These are phyloP conservation scores for Tretioscincus oriximinensis DNA, from an alignment of 2,113 vertebrate genomes.

Conservation along the genomic window DNA sequence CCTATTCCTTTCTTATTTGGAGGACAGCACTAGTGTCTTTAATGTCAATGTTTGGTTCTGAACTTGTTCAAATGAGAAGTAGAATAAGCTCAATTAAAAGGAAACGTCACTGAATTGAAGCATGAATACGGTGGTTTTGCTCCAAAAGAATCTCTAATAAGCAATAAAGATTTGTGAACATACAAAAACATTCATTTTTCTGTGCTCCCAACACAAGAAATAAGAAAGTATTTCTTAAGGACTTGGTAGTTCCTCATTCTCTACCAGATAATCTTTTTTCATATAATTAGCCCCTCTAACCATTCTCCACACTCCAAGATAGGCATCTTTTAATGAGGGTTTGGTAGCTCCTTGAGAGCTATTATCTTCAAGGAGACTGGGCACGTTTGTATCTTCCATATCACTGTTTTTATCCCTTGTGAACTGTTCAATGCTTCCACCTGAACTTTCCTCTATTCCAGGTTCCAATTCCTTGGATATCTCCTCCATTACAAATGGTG, in stretches of 20 bases:
- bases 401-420: conserved; percentile 24
- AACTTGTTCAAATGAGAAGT: conserved; percentile 1
- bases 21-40: not conserved
- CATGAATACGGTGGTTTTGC: conserved; percentile 23
- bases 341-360: conserved; percentile 53
- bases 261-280: conserved; percentile 89
- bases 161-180: conserved; percentile 48
- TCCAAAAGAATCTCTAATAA: conserved; percentile 44
- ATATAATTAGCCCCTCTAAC: conserved; percentile 84
- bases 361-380: conserved; percentile 44
- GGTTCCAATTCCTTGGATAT: conserved; percentile 52
- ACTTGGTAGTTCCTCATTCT: conserved; percentile 91
- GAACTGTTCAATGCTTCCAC: conserved; percentile 20
- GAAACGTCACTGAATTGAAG: conserved; percentile 14
- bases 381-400: conserved; percentile 37
- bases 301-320: conserved; percentile 87
- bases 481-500: conserved; percentile 68
- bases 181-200: conserved; percentile 46
- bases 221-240: conserved; percentile 74
- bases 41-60: conserved; percentile 36
- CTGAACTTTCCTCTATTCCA: conserved; percentile 48
- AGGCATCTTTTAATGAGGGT: conserved; percentile 79
- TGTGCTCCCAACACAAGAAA: conserved; percentile 52
- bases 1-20: too few species aligned
- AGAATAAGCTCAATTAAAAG: conserved; percentile 35